Conservation (phyloP, 2,797 vertebrate genomes). For the Clarias platycephalus region DNA sequence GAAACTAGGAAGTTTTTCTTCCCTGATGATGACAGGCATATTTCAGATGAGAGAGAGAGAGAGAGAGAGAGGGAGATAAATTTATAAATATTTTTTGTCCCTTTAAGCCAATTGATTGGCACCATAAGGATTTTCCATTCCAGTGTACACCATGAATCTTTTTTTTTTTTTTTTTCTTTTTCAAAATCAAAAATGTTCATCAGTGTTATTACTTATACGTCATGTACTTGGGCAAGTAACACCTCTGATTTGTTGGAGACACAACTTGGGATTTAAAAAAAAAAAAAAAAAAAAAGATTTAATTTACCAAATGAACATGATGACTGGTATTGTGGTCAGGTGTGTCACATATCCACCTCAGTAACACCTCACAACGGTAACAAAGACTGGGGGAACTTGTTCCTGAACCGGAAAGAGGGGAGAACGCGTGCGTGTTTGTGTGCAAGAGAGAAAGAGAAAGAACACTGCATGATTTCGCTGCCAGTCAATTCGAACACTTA, state of each 20-base stretch:
- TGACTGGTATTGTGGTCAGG: constrained; percentile 40
- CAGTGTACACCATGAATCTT: no score
- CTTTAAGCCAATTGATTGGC: background rate
- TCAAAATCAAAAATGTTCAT: background rate
- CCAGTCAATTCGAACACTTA: no score
- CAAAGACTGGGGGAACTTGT: constrained; percentile 65
- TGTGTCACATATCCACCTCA: constrained; percentile 55
- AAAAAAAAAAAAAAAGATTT: background rate
- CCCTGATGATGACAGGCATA: no score
- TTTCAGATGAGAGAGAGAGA: no score
- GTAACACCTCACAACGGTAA: constrained; percentile 51
- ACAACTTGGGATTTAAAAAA: constrained; percentile 2
- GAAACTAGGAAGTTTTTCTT: no score
- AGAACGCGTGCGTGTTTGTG: background rate
- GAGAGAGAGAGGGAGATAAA: no score
- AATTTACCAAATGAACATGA: background rate
- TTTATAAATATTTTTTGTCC: background rate
- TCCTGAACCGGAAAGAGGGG: background rate
- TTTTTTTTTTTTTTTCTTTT: background rate
- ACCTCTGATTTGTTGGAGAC: background rate
- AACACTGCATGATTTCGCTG: background rate
- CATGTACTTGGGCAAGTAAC: background rate
- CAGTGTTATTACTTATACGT: background rate
- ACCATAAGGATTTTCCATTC: background rate
- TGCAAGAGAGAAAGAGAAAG: background rate